Evolutionary conservation across 2,797 vertebrate species (phyloP), one percentile per base, ranked within the genome.

Genomic region (Rhinatrema bivittatum): DNA sequence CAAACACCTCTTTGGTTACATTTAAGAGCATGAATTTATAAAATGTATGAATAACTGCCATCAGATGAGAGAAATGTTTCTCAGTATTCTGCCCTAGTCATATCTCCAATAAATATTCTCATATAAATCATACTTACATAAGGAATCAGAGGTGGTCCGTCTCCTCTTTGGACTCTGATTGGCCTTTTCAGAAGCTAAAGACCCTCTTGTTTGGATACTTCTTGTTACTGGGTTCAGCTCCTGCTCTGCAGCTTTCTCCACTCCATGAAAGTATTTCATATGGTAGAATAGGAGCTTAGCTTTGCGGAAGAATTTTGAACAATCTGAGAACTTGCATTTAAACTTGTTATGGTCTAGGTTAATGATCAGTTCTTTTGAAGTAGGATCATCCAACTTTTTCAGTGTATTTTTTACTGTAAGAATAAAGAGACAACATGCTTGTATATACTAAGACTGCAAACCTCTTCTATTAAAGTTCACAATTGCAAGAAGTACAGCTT

Each of bases 191-290:
- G 88, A 88, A 48, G 83, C 81, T 58, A 76, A 61, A 64, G 83
- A 72, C 58, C 82, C 75, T 57, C 89, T 79, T 40, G 89, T 92
- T 58, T 91, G 91, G 53, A 91, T 82, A 39, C 71, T 86, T 64
- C 86, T 82, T 70, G 78, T 81, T 63, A 67, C 58, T 33, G 85
- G 76, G 50, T 64, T 78, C 47, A 84, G 86, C 32, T 87, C 87
- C 42, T 85, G 80, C 56, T 91, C 89, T 2, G 86, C 56, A 16
- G 68, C 60, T 39, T 85, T 85, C 40, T 87, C 86, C 67, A 84
- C 76, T 38, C 82, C 86, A 54, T 98, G 95, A 72, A 97, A 98
- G 71, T 98, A 97, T 63, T 98, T 98, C 82, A 96, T 91, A 72
- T 98, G 94, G 80, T 94, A 95, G 75, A 97, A 89, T 56, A 97